Evolutionary conservation across 2,888 invertebrate species (phyloP).

Genomic region (Drosophila merina): DNA sequence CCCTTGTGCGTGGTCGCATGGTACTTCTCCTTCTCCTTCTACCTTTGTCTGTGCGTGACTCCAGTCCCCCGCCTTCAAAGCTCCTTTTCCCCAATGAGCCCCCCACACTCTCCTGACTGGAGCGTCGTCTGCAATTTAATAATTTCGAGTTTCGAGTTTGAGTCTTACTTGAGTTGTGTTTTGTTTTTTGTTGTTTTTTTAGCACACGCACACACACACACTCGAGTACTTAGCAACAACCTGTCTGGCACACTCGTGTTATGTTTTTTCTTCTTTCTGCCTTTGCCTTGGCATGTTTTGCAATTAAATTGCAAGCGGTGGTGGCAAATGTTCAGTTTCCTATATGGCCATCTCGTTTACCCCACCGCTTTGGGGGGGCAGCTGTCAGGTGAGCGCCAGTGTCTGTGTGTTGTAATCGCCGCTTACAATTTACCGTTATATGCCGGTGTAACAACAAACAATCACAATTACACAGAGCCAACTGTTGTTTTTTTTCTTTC

Average conservation of each 20-base stretch:
- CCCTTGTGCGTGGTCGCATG: no score
- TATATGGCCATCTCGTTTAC: conserved; percentile 55
- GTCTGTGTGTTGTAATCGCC: conserved; percentile 65
- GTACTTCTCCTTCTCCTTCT: no score
- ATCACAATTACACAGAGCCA: conserved; percentile 26
- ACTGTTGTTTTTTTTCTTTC: conserved; percentile 33
- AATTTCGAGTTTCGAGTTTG: conserved; percentile 60
- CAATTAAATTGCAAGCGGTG: conserved; percentile 65
- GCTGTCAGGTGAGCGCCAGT: conserved; percentile 22
- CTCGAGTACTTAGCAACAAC: conserved; percentile 28
- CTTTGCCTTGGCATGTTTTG: conserved; percentile 60
- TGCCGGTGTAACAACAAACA: conserved; percentile 63
- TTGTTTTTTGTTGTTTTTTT: conserved; percentile 11
- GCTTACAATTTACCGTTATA: conserved; percentile 67
- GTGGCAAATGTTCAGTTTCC: conserved; percentile 62
- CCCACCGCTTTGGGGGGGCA: conserved; percentile 21
- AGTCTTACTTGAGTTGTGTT: background rate
- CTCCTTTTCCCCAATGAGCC: conserved; percentile 1
- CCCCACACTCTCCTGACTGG: conserved; percentile 10
- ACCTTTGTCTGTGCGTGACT: conserved; percentile 57
- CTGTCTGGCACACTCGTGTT: conserved; percentile 46
- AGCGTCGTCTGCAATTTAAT: conserved; percentile 73
- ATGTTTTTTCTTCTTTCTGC: conserved; percentile 4
- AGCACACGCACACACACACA: conserved; percentile 27
- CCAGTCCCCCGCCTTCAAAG: conserved; percentile 22